A percentile compares a stretch with the other conserved stretches of the same genome.
Evolutionary conservation across 2,797 vertebrate species (phyloP).

Genomic region (Pagetopsis macropterus): DNA sequence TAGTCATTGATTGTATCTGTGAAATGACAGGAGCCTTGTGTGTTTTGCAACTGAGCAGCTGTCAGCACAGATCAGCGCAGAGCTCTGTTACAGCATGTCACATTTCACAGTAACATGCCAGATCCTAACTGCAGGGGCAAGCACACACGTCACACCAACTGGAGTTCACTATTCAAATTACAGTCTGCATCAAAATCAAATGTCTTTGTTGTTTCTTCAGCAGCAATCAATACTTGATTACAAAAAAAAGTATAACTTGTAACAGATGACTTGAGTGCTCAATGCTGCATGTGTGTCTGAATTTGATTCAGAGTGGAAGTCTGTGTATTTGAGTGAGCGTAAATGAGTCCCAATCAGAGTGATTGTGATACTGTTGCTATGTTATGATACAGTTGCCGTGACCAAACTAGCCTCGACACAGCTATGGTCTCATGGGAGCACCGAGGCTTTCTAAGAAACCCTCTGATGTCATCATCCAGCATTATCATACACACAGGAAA

Average conservation of each 20-base stretch:
- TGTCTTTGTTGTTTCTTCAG: conserved; percentile 23
- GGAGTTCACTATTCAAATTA: conserved; percentile 14
- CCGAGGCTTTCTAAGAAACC: conserved; percentile 41
- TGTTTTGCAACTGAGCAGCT: conserved; percentile 44
- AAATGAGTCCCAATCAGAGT: conserved; percentile 32
- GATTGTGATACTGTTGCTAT: conserved; percentile 50
- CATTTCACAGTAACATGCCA: conserved; percentile 40
- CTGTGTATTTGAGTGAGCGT: not conserved
- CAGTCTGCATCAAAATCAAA: not conserved
- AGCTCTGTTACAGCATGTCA: conserved; percentile 46
- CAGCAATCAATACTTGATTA: conserved; percentile 30
- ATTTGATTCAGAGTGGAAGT: not conserved
- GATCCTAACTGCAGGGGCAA: conserved; percentile 24
- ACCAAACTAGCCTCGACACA: conserved; percentile 28
- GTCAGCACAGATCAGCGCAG: conserved; percentile 41
- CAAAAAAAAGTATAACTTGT: conserved; percentile 22
- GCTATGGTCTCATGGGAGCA: conserved; percentile 38
- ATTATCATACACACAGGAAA: conserved; percentile 56
- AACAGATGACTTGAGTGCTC: conserved; percentile 33
- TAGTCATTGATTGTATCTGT: conserved; percentile 40
- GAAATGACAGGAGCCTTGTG: conserved; percentile 33
- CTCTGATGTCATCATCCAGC: conserved; percentile 59
- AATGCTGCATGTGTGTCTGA: conserved; percentile 7
- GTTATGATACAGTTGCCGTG: conserved; percentile 51
- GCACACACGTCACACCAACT: conserved; percentile 24